Evolutionary conservation across 2,113 vertebrate species (phyloP).

Genomic region (Heliornis fulica): DNA sequence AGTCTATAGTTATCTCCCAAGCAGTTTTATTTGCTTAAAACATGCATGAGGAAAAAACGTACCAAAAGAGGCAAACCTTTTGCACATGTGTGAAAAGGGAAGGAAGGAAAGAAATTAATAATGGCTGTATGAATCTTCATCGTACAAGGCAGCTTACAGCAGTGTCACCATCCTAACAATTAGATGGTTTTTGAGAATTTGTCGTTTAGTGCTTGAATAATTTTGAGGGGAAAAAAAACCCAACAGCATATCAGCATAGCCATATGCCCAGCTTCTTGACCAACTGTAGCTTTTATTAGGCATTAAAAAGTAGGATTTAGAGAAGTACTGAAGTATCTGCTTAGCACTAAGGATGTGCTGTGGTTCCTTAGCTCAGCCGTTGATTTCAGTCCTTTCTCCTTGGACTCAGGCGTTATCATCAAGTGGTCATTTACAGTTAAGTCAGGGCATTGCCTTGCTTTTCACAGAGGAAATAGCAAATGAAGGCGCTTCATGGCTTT

Average conservation of each 20-base stretch:
- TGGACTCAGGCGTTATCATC: not conserved
- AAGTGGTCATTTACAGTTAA: not conserved
- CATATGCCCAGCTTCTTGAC: not conserved
- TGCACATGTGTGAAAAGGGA: not conserved
- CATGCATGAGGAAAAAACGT: not conserved
- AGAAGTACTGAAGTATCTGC: not conserved
- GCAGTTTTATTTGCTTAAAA: not conserved
- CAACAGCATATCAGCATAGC: rapidly evolving
- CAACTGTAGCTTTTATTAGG: not conserved
- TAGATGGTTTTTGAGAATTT: not conserved
- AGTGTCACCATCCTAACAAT: not conserved
- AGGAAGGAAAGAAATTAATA: not conserved
- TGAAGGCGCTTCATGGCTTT: not conserved
- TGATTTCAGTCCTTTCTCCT: not conserved
- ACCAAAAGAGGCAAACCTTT: not conserved
- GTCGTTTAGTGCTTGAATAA: not conserved
- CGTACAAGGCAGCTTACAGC: not conserved
- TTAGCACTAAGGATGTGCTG: not conserved
- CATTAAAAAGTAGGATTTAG: not conserved
- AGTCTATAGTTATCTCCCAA: too few species aligned
- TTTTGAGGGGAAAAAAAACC: not conserved
- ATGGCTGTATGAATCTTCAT: not conserved
- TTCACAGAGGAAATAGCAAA: not conserved
- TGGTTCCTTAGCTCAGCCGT: not conserved
- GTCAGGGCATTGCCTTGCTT: not conserved